Evolutionary conservation across 23 tunicate species (phyloP).

Genomic region (Styela clava): DNA sequence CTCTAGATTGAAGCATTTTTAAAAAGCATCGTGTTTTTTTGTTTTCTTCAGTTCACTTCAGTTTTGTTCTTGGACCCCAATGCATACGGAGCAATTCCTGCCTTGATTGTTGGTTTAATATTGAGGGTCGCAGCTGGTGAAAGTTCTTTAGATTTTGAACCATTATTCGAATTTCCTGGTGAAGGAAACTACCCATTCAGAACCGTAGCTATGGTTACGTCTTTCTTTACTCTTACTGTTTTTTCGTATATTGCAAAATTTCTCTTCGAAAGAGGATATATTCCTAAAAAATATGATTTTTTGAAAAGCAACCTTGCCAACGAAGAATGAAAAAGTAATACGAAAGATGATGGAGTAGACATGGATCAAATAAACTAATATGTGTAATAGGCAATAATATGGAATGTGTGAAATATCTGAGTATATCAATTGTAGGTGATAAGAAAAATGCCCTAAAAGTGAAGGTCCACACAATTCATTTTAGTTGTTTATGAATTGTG

Average conservation of each 20-base stretch:
- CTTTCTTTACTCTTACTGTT: background rate
- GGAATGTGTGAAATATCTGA: too few species aligned
- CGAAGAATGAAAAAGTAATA: background rate
- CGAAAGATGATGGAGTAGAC: too few species aligned
- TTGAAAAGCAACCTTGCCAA: constrained; percentile 6
- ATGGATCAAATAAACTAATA: too few species aligned
- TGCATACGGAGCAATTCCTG: constrained; percentile 13
- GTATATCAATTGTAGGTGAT: too few species aligned
- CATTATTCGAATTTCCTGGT: background rate
- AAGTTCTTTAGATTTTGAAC: background rate
- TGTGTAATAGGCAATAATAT: too few species aligned
- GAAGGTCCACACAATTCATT: too few species aligned
- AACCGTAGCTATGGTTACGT: constrained; percentile 4
- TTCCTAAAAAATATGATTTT: background rate
- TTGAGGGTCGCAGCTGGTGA: constrained; percentile 11
- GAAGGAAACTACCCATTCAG: background rate
- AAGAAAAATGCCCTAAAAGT: too few species aligned
- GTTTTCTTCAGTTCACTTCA: background rate
- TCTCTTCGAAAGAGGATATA: background rate
- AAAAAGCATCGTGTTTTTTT: too few species aligned
- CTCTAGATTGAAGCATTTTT: too few species aligned
- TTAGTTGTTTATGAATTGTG: too few species aligned
- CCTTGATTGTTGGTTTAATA: background rate
- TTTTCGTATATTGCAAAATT: constrained; percentile 9
- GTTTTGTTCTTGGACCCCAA: constrained; percentile 3